Conservation (phyloP, 2,888 invertebrate species). For the Agapetus fuscipes region DNA sequence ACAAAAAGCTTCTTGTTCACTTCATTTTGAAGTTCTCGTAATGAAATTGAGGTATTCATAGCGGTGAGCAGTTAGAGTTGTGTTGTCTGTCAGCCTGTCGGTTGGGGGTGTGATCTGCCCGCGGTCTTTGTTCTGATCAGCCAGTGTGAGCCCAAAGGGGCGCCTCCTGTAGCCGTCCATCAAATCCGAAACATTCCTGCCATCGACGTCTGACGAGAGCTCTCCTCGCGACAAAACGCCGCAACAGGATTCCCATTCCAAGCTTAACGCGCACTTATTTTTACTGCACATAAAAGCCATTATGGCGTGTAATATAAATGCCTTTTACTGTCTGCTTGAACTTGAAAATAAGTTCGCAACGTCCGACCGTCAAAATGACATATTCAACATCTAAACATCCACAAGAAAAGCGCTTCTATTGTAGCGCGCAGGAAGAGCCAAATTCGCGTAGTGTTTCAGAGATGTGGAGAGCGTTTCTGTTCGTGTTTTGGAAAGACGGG, state of each 20-base stretch:
- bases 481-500: slow-evolving; percentile 4
- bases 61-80: too few species aligned
- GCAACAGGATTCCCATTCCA: slow-evolving; percentile 17
- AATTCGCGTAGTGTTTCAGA: slow-evolving; percentile 1
- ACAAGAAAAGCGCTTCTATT: too few species aligned
- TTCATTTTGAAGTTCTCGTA: too few species aligned
- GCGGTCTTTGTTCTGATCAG: too few species aligned
- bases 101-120: too few species aligned
- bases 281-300: slow-evolving; percentile 31
- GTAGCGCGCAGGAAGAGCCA: slow-evolving; percentile 7
- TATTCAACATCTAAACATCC: too few species aligned
- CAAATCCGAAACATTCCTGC: slow-evolving; percentile 16
- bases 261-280: slow-evolving; percentile 22
- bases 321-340: slow-evolving; percentile 39
- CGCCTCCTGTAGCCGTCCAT: slow-evolving; percentile 6
- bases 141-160: too few species aligned
- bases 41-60: too few species aligned
- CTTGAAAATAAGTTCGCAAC: slow-evolving; percentile 27
- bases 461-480: slow-evolving; percentile 4
- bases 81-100: too few species aligned
- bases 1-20: too few species aligned
- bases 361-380: slow-evolving; percentile 8
- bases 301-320: slow-evolving; percentile 29
- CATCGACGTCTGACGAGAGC: slow-evolving; percentile 15
- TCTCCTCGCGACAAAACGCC: slow-evolving; percentile 6